phyloP scores from a whole-genome alignment of 1,140 invertebrate species.

The Paraescarpia echinospica region DNA sequence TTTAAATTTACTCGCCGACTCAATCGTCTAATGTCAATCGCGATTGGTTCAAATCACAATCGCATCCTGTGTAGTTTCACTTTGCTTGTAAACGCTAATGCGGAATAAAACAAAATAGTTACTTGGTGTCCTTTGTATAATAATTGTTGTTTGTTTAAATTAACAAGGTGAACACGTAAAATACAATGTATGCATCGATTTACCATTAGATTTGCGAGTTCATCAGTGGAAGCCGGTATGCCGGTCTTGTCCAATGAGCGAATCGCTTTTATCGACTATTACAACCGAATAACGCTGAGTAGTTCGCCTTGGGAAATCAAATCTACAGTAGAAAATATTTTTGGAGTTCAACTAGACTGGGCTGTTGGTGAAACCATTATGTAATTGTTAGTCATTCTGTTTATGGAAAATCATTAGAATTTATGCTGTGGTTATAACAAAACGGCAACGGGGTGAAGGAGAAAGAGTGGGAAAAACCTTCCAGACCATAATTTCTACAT shows the following conservation, averaged over 20 bases:
- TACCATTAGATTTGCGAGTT: neutral
- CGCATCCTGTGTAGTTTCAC: neutral
- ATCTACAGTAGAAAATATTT: neutral
- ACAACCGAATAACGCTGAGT: neutral
- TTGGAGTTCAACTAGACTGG: neutral
- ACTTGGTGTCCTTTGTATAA: neutral
- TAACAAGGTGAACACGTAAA: neutral
- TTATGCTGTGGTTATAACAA: neutral
- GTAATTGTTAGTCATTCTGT: neutral
- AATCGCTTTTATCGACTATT: neutral
- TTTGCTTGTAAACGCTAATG: neutral
- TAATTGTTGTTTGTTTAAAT: neutral
- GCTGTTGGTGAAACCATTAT: neutral
- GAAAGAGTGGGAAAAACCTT: neutral
- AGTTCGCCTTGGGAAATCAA: neutral
- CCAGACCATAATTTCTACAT: slow-evolving; percentile 1
- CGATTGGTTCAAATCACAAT: neutral
- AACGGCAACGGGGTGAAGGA: neutral
- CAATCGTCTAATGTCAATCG: neutral
- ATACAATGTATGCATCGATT: neutral
- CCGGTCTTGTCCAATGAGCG: neutral
- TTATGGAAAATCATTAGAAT: neutral
- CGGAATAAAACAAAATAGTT: neutral
- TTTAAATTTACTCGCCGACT: neutral
- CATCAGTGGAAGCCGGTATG: neutral